Percentiles rank a stretch among this genome's conserved stretches.
Conservation (phyloP, 2,797 vertebrate species). For the Pangasius djambal region DNA sequence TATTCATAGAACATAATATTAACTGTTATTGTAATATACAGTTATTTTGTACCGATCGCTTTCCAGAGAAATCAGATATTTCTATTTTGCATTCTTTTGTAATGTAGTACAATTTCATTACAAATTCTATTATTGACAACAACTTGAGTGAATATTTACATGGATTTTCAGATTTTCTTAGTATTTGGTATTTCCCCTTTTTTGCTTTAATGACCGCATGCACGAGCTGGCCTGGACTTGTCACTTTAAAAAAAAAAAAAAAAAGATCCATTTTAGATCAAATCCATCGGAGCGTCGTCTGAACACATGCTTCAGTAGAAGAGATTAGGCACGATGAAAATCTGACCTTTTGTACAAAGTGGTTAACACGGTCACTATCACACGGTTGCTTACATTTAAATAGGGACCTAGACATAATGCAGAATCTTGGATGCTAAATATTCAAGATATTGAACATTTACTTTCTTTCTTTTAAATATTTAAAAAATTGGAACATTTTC, state of each 20-base stretch:
- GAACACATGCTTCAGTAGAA: background rate
- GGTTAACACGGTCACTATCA: no score
- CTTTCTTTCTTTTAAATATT: background rate
- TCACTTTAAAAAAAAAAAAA: background rate
- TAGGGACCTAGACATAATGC: no score
- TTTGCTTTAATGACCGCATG: background rate
- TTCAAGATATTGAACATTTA: background rate
- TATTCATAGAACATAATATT: background rate
- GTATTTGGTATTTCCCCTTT: background rate
- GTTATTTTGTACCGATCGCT: background rate
- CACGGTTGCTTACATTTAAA: background rate
- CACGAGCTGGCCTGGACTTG: background rate
- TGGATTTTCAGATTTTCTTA: background rate
- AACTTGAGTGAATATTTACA: background rate
- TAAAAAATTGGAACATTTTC: background rate
- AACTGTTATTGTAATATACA: background rate
- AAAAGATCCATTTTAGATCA: background rate
- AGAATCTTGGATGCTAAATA: no score
- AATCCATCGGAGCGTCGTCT: background rate
- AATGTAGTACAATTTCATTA: background rate
- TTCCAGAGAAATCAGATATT: background rate
- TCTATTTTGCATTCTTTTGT: background rate
- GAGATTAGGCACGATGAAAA: background rate
- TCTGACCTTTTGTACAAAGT: no score
- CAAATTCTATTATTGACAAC: background rate